Base-by-base conservation (phyloP, 2,113 vertebrate genomes). In the Bagarius yarrelli region DNA sequence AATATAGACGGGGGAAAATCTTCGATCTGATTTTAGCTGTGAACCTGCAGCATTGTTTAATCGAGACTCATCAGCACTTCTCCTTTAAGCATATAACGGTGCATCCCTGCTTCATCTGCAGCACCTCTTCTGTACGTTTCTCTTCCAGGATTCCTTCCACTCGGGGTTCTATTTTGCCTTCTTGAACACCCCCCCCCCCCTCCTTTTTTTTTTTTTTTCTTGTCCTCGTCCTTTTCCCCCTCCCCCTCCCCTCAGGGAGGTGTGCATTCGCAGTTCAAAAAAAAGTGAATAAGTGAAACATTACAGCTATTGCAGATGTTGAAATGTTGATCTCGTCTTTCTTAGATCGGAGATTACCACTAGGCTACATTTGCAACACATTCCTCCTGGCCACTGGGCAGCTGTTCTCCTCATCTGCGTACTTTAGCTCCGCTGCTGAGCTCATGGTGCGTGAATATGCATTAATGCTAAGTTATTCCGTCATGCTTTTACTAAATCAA, bases 221-320 rank as follows among this genome's bases (percentile, higher is more conserved):
- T 47, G 4, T 47, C 9, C 44, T 47, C 1, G 44, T 47, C 44
- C 44, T 47, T 40, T 8, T 40, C 5, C 5, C 9, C 47, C 32
- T 8, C n/a, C 0, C 47, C 69, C 44, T 0, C 40, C 6, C 30
- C 57, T 44, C 60, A 55, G 88, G 88, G 90, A 86, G 87, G 73
- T 81, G 87, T 82, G 82, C 86, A 87, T 91, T 93, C 89, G 81
- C 91, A 89, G 87, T 89, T 90, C 84, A 87, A 85, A 89, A 85
- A 90, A 91, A 79, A 90, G 89, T 91, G 89, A 90, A 91, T 84
- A 80, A 85, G 83, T 87, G 90, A 88, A 93, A 90, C 92, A 90
- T 92, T 91, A 92, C 93, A 91, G 91, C 91, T 91, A 90, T 92
- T 92, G 92, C 93, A 94, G 91, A 93, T 94, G 93, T 93, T 92